Conservation (phyloP, 2,888 invertebrate species). For the Apocheima hispidaria region DNA sequence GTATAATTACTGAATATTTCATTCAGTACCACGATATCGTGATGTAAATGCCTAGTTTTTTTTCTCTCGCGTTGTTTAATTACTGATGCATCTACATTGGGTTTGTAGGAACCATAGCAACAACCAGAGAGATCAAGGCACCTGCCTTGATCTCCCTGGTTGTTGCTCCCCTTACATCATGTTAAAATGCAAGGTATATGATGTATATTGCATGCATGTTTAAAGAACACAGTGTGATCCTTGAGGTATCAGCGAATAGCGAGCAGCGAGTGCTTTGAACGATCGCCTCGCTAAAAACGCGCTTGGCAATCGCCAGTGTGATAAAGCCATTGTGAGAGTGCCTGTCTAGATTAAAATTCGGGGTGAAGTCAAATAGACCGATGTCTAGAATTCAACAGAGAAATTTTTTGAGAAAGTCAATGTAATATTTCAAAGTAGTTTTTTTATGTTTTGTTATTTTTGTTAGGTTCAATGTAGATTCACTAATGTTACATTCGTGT, state of each 20-base stretch:
- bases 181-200: too few species aligned
- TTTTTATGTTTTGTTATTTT: constrained; percentile 9
- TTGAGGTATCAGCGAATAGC: not conserved
- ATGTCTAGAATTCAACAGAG: constrained; percentile 9
- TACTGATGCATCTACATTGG: too few species aligned
- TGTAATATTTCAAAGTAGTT: constrained; percentile 15
- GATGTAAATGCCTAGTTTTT: too few species aligned
- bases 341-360: constrained; percentile 15
- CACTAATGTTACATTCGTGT: constrained; percentile 1
- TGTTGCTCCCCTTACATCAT: too few species aligned
- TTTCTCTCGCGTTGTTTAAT: too few species aligned
- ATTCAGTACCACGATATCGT: too few species aligned
- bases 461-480: not conserved
- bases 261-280: not conserved
- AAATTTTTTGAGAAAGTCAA: constrained; percentile 5
- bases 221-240: not conserved
- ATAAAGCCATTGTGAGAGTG: not conserved
- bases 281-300: not conserved
- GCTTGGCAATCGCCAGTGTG: not conserved
- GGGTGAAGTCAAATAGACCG: constrained; percentile 11
- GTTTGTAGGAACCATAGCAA: too few species aligned
- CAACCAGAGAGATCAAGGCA: too few species aligned
- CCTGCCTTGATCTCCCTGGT: too few species aligned
- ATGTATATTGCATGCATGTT: too few species aligned
- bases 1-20: too few species aligned